Evolutionary conservation across 2,888 invertebrate species (phyloP), one percentile per base, ranked within the genome.

Genomic region (Barypeithes pellucidus): DNA sequence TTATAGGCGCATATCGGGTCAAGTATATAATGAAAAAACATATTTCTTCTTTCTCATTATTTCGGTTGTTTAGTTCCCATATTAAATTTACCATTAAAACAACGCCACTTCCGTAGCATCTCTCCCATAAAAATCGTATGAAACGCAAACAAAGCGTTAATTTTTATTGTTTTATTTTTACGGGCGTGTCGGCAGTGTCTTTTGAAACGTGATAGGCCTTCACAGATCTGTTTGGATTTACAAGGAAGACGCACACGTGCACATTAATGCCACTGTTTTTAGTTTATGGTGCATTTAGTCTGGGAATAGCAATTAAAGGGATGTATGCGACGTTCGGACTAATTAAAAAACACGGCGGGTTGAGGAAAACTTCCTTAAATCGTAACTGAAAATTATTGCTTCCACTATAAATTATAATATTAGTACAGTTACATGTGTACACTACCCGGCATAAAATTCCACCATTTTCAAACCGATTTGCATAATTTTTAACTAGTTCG

Each of bases 131-230:
- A 57, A 67, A 18, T 18, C 45, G 12, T 59, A 60, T 41, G 43
- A 29, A 29, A 61, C 1, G 16, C 52, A 69, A 69, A 69, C 68
- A 69, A 69, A 69, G 61, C 39, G 41, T 39, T 57, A 60, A 69
- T 69, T 69, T 57, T 69, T 69, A 69, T 72, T 72, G 67, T 72
- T 22, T 59, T 60, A 66, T 66, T 72, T 72, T 72, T 52, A 72
- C 50, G 20, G 65, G 12, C 36, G n/a, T 65, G 47, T 50, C 47
- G 65, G 36, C 50, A 50, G 50, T 20, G 67, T 52, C 14, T 67
- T 72, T 72, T 72, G 72, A 72, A 72, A 72, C 72, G 67, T 36
- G 66, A 72, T 66, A 72, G 60, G 72, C 67, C 50, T 72, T 72
- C 67, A 54, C 41, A 67, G 67, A 66, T 72, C 33, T 67, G 72